A percentile compares a stretch with the other conserved stretches of the same genome.
Conservation (phyloP, 2,888 invertebrate genomes). For the Druceiella hillmani region DNA sequence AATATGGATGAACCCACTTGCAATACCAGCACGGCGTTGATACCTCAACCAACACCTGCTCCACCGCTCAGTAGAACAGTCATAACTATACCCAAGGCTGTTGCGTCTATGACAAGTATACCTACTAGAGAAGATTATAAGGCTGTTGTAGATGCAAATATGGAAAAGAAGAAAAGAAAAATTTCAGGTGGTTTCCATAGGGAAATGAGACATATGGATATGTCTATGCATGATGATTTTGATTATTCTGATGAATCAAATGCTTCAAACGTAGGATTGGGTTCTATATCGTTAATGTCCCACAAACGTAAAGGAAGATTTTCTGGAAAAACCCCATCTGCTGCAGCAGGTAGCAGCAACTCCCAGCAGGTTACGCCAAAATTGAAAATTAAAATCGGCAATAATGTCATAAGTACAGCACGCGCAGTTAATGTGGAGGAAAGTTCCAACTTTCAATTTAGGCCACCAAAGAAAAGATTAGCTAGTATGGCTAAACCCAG, state of each 20-base stretch:
- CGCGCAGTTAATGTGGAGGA: constrained; percentile 46
- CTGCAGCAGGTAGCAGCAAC: too few species aligned
- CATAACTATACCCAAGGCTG: constrained; percentile 82
- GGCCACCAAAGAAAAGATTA: constrained; percentile 81
- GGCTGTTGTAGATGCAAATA: constrained; percentile 56
- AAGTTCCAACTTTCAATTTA: constrained; percentile 46
- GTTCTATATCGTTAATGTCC: constrained; percentile 17
- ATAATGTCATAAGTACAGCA: constrained; percentile 42
- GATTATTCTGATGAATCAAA: constrained; percentile 37
- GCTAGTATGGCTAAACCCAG: constrained; percentile 60
- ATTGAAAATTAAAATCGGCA: constrained; percentile 72
- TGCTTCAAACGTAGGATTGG: constrained; percentile 29
- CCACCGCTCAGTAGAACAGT: constrained; percentile 61
- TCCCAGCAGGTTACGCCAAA: constrained; percentile 67
- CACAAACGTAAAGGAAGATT: constrained; percentile 34
- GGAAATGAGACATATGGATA: constrained; percentile 60
- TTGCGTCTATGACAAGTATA: constrained; percentile 83
- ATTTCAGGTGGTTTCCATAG: constrained; percentile 47
- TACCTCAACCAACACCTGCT: constrained; percentile 55
- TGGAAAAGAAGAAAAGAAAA: constrained; percentile 65
- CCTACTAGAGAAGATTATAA: constrained; percentile 83
- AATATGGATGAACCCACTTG: constrained; percentile 73
- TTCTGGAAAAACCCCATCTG: constrained; percentile 30
- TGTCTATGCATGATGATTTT: constrained; percentile 51
- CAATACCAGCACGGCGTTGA: constrained; percentile 41